Base-by-base conservation (phyloP, 2,888 invertebrate genomes). In the Aelia acuminata region DNA sequence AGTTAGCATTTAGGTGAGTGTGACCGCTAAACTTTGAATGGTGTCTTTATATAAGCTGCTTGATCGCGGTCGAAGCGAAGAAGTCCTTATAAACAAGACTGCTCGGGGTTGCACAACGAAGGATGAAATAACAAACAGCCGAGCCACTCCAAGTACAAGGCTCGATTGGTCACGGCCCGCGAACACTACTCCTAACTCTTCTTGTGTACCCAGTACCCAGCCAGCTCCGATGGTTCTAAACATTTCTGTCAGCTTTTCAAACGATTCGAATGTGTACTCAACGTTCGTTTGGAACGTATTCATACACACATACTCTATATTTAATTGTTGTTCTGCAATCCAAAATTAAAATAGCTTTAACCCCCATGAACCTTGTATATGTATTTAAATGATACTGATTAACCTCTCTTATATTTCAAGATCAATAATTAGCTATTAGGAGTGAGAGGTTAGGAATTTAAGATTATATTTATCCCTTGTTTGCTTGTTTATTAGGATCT, bases 71-170 rank as follows among this genome's bases (percentile, higher is more conserved):
- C 26, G 63, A 8, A 18, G 7, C 20, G 63, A 70, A 70, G 31
- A 70, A 70, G 31, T 70, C 31, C 63, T 70, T 70, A 18, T 49
- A 7, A 18, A 70, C 31, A 13, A 70, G 13, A 35, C 35, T 70
- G 31, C 63, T 35, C 31, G 20, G 63, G 18, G 63, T 70, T 70
- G 63, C 63, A 35, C 63, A 70, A 70, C 63, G 15, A 7, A 20
- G 63, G 63, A 70, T 70, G 63, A 35, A 70, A 70, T 70, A 70
- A 70, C 63, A 70, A 70, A 70, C 63, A 70, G 2, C 10, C 63
- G 20, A n/a, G 18, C 31, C 63, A 70, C 63, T 70, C 8, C 63
- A 70, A 70, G 63, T 70, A 70, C 63, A 70, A 70, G 63, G 63
- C 18, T 26, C 35, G 18, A 70, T 70, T 8, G 63, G 63, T 70